These are phyloP conservation scores for Drosophila phalerata DNA, from an alignment of 2,888 invertebrate genomes.

Conservation along the genomic window DNA sequence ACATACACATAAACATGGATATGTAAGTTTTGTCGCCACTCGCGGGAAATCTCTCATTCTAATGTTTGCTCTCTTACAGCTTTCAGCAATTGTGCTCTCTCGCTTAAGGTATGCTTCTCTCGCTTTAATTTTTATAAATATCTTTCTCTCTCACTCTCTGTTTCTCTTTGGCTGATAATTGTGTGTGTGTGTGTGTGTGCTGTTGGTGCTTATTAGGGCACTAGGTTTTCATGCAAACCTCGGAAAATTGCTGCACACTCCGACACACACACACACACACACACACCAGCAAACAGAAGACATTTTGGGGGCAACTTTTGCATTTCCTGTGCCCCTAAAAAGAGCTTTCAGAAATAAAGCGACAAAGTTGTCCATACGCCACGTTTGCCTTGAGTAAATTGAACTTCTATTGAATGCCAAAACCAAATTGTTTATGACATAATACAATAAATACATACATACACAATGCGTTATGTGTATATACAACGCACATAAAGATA, in stretches of 20 bases:
- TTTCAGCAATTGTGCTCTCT: conserved; percentile 9
- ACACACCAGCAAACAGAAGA: conserved; percentile 24
- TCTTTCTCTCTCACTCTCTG: conserved; percentile 13
- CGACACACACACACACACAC: conserved; percentile 29
- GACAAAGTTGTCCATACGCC: conserved; percentile 43
- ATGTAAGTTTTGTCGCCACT: conserved; percentile 13
- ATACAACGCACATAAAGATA: conserved; percentile 1
- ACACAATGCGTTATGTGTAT: conserved; percentile 3
- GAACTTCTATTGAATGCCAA: conserved; percentile 57
- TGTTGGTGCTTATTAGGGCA: conserved; percentile 78
- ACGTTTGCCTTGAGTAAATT: conserved; percentile 62
- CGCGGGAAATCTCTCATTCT: conserved; percentile 21
- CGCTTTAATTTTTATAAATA: conserved; percentile 9
- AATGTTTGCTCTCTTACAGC: conserved; percentile 16
- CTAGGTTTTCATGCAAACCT: conserved; percentile 79
- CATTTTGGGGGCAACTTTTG: conserved; percentile 67
- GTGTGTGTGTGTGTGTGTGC: conserved; percentile 24
- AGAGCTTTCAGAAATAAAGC: conserved; percentile 47
- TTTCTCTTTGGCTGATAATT: conserved; percentile 13
- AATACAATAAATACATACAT: conserved; percentile 51
- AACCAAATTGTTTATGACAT: conserved; percentile 72
- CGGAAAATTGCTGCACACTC: conserved; percentile 70
- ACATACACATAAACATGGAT: background rate
- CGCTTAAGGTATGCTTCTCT: conserved; percentile 6
- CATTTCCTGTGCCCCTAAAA: conserved; percentile 61